Evolutionary conservation across 2,888 invertebrate genomes (phyloP).

Genomic region (Oxytorus armatus): DNA sequence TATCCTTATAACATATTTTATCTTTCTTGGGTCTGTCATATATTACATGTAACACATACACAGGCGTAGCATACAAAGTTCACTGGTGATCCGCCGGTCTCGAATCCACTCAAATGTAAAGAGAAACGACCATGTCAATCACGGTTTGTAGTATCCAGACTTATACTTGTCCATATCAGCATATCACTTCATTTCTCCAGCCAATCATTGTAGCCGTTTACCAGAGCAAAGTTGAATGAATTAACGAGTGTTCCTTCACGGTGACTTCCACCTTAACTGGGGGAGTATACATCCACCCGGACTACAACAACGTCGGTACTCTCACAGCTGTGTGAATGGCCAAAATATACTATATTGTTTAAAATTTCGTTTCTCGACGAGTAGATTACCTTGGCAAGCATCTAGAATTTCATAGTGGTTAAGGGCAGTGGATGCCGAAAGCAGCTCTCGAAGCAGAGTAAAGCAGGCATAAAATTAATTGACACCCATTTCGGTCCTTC

Average conservation of each 20-base stretch:
- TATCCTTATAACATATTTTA: constrained; percentile 35
- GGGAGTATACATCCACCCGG: neutral
- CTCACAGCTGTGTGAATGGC: too few species aligned
- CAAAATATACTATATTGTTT: neutral
- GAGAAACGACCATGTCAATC: too few species aligned
- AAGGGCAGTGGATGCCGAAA: constrained; percentile 14
- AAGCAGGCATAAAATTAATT: constrained; percentile 52
- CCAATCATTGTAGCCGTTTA: neutral
- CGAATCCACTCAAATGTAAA: too few species aligned
- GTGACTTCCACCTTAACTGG: constrained; percentile 46
- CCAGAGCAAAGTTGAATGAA: constrained; percentile 18
- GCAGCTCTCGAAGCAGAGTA: constrained; percentile 2
- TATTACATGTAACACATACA: too few species aligned
- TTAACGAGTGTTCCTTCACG: constrained; percentile 61
- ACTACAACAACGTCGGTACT: constrained; percentile 8
- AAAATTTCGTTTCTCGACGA: constrained; percentile 9
- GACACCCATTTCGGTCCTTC: constrained; percentile 39
- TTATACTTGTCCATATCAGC: too few species aligned
- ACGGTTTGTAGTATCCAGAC: too few species aligned
- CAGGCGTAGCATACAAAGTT: too few species aligned
- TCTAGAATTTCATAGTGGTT: constrained; percentile 26
- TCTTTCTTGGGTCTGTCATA: too few species aligned
- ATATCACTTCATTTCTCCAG: too few species aligned
- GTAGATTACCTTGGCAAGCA: neutral
- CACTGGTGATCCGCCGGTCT: too few species aligned